These are phyloP conservation scores for Sitodiplosis mosellana DNA, from an alignment of 1,140 invertebrate species.

Conservation along the genomic window DNA sequence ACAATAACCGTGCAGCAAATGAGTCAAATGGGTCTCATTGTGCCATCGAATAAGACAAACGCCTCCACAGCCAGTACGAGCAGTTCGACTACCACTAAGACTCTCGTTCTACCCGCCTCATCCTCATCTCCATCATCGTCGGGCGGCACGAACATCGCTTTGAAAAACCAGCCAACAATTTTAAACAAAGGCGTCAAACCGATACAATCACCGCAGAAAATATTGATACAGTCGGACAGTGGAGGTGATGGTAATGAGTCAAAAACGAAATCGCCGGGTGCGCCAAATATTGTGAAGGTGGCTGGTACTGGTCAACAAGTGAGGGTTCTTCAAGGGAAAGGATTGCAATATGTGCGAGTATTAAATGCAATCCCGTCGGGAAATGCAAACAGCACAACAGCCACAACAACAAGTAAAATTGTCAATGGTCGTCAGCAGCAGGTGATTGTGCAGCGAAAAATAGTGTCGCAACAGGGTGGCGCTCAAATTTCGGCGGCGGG, in stretches of 20 bases:
- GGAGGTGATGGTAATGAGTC: not conserved
- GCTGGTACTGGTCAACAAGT: slow-evolving; percentile 9
- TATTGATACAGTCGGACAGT: not conserved
- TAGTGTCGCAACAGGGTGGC: not conserved
- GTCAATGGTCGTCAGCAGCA: not conserved
- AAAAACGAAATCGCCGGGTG: not conserved
- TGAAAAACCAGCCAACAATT: not conserved
- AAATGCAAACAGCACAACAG: not conserved
- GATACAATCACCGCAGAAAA: not conserved
- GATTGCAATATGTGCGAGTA: slow-evolving; percentile 20
- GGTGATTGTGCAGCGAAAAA: not conserved
- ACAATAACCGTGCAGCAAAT: not conserved
- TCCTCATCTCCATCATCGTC: too few species aligned
- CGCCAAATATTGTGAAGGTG: not conserved
- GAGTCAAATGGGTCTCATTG: not conserved
- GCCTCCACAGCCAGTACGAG: not conserved
- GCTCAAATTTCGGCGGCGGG: not conserved
- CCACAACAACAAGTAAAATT: not conserved
- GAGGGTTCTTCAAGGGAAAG: slow-evolving; percentile 15
- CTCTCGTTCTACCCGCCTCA: not conserved
- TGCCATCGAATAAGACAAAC: not conserved
- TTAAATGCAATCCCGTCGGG: slow-evolving; percentile 1
- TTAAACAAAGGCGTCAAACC: not conserved
- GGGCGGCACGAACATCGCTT: not conserved
- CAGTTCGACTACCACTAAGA: not conserved